These are phyloP conservation scores for Fopius arisanus DNA, from an alignment of 1,140 invertebrate genomes.

Conservation along the genomic window DNA sequence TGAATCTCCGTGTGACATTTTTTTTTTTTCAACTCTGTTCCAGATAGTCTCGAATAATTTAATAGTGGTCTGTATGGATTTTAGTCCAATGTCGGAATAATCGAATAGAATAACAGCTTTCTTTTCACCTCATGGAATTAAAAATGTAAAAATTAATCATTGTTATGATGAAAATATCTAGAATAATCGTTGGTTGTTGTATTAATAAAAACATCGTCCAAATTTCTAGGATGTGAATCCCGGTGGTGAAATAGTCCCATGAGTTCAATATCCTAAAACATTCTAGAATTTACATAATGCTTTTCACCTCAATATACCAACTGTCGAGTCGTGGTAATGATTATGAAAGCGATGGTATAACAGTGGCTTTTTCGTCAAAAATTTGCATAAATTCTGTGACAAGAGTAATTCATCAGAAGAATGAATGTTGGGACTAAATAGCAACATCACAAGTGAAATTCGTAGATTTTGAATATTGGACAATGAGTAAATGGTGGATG, in stretches of 20 bases:
- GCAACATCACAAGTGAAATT: no score
- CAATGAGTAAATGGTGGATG: no score
- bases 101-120: not conserved
- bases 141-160: no score
- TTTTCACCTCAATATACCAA: slow-evolving; percentile 21
- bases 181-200: no score
- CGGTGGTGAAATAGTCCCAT: not conserved
- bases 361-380: not conserved
- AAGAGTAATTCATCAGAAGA: not conserved
- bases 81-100: not conserved
- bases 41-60: not conserved
- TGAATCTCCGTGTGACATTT: not conserved
- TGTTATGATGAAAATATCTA: no score
- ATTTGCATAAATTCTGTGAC: not conserved
- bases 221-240: no score
- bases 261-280: not conserved
- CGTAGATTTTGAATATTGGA: no score
- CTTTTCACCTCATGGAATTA: not conserved
- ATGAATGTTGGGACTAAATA: not conserved
- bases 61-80: not conserved
- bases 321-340: not conserved
- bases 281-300: slow-evolving; percentile 25
- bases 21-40: not conserved
- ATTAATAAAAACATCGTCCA: no score
- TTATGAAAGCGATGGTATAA: slow-evolving; percentile 30